Evolutionary conservation across 2,113 vertebrate species (phyloP).

Genomic region (Turdus rufiventris): DNA sequence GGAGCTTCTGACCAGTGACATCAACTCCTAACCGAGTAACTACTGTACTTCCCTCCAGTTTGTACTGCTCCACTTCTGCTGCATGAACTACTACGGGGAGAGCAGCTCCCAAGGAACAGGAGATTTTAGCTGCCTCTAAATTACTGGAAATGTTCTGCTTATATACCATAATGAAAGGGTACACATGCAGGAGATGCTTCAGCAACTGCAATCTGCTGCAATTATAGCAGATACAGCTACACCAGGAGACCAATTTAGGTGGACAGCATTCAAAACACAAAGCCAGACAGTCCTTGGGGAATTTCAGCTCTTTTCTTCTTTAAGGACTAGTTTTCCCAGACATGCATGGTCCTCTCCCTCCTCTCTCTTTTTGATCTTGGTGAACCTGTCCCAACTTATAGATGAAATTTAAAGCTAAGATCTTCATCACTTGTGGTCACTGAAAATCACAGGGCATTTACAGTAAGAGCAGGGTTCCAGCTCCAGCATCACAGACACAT

Average conservation of each 20-base stretch:
- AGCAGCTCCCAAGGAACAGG: conserved; percentile 6
- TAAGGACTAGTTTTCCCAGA: conserved; percentile 43
- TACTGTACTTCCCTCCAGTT: background rate
- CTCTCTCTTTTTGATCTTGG: conserved; percentile 27
- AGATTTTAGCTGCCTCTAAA: conserved; percentile 37
- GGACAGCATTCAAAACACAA: background rate
- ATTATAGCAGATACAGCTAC: conserved; percentile 44
- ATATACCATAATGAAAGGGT: conserved; percentile 51
- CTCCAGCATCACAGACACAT: fast-evolving
- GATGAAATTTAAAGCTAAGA: background rate
- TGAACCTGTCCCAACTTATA: conserved; percentile 15
- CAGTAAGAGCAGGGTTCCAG: background rate
- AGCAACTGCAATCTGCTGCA: conserved; percentile 38
- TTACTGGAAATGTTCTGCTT: conserved; percentile 53
- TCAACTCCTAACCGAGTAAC: background rate
- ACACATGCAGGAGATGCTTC: background rate
- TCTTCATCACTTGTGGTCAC: background rate
- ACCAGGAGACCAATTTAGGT: conserved; percentile 8
- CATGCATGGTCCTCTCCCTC: background rate
- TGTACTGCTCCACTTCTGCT: background rate
- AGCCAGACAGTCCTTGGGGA: conserved; percentile 35
- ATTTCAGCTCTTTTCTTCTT: conserved; percentile 20
- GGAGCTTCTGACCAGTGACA: background rate
- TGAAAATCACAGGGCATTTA: conserved; percentile 23
- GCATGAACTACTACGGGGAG: background rate